phyloP scores from a whole-genome alignment of 2,888 invertebrate genomes.

The Calameuta idolon region DNA sequence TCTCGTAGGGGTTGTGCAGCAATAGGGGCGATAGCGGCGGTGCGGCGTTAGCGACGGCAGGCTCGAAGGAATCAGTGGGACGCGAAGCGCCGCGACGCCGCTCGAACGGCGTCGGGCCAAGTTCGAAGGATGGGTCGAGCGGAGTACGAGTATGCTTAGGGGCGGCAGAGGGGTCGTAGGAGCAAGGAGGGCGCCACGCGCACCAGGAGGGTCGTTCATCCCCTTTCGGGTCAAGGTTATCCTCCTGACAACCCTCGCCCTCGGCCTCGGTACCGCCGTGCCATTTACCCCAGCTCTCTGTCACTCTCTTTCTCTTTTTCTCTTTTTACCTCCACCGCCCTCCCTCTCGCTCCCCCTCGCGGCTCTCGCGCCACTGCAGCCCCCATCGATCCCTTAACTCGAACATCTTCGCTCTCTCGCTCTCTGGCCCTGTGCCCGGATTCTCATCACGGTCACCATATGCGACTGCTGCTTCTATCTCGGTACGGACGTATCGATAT shows the following conservation, averaged over 20 bases:
- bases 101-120: conserved; percentile 10
- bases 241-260: conserved; percentile 39
- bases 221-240: conserved; percentile 64
- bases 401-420: conserved; percentile 17
- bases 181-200: conserved; percentile 51
- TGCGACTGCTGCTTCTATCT: background rate
- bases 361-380: conserved; percentile 17
- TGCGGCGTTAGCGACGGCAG: background rate
- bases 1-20: background rate
- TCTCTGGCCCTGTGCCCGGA: background rate
- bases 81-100: conserved; percentile 4
- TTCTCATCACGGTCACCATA: background rate
- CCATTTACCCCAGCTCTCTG: conserved; percentile 34
- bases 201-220: conserved; percentile 62
- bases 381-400: conserved; percentile 39
- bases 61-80: background rate
- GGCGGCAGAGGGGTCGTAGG: conserved; percentile 19
- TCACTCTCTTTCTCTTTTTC: conserved; percentile 24
- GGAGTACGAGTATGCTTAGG: conserved; percentile 19
- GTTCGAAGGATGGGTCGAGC: background rate
- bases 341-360: conserved; percentile 25
- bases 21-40: background rate
- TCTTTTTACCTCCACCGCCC: conserved; percentile 3
- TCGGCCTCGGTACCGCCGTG: conserved; percentile 28
- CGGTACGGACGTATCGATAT: background rate